phyloP scores from a whole-genome alignment of 2,888 invertebrate species.

The Hymenopus coronatus region DNA sequence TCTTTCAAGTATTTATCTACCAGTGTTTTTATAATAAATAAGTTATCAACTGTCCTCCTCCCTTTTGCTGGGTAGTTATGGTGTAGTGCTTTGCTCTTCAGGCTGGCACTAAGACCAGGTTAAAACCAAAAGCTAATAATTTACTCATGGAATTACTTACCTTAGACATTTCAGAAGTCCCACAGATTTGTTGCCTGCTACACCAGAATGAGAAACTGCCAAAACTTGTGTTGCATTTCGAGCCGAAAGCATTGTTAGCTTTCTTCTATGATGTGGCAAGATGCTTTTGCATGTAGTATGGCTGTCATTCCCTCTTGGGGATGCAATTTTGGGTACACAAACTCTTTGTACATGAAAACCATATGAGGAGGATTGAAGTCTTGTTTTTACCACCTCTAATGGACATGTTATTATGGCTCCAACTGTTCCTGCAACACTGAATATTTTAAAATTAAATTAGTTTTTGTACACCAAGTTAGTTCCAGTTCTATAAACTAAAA shows the following conservation, averaged over 20 bases:
- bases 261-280: slow-evolving; percentile 62
- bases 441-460: slow-evolving; percentile 36
- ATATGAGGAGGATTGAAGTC: slow-evolving; percentile 89
- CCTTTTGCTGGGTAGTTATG: too few relatives aligned
- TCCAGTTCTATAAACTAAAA: too few relatives aligned
- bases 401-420: slow-evolving; percentile 97
- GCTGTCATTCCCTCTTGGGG: slow-evolving; percentile 44
- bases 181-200: slow-evolving; percentile 55
- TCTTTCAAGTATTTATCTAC: too few relatives aligned
- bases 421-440: slow-evolving; percentile 91
- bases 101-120: too few relatives aligned
- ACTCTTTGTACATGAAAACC: slow-evolving; percentile 47
- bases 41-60: too few relatives aligned
- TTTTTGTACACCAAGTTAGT: too few relatives aligned
- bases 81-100: too few relatives aligned
- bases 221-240: slow-evolving; percentile 70
- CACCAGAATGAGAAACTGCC: slow-evolving; percentile 64
- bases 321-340: slow-evolving; percentile 46
- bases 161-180: slow-evolving; percentile 80
- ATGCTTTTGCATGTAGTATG: slow-evolving; percentile 55
- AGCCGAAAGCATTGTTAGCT: slow-evolving; percentile 70
- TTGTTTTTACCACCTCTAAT: slow-evolving; percentile 95
- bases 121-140: too few relatives aligned
- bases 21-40: too few relatives aligned
- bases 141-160: slow-evolving; percentile 45